Base-by-base conservation (phyloP, 2,113 vertebrate genomes). In the Pseudois nayaur region DNA sequence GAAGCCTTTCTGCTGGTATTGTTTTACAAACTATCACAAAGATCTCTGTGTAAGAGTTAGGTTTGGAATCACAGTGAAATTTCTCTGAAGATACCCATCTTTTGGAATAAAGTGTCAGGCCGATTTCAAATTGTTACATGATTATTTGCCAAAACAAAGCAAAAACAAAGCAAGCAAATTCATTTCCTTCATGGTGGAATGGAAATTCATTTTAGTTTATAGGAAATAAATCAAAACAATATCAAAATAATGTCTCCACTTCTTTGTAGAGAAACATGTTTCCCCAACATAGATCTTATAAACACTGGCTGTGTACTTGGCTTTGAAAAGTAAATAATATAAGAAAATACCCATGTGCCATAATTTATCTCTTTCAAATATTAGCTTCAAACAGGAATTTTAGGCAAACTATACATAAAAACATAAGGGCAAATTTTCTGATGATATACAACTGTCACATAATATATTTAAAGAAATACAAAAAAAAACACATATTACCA, bases 121-220 rank as follows among this genome's bases (percentile, higher is more conserved):
- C 31, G 55, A 3, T 54, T 96, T 79, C n/a, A 95, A 94, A 87
- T 91, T 84, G 57, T 81, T 23, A 90, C 85, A 55, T 43, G 21
- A 31, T 43, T 87, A 81, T 60, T 96, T 85, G 9, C 13, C 64
- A n/a, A 94, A 95, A 95, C 50, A 31, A 92, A 96, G 87, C n/a
- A 52, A 87, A 60, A 86, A 36, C 52, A 55, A 60, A 76, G 45
- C 52, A 82, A 78, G 11, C 8, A 57, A 91, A 86, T 12, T n/a
- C 33, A 84, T 94, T 87, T 45, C 13, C 31, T 88, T 95, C 33
- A 36, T 8, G 8, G 48, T 84, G 17, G 48, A 81, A 48, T 86
- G 16, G 55, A 98, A 94, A 90, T 76, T 87, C 25, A 64, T 97
- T 91, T 91, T 79, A 83, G 57, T 82, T 94, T 64, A 79, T 48